Conservation (phyloP, 2,888 invertebrate genomes). For the Ommatoiulus sabulosus region DNA sequence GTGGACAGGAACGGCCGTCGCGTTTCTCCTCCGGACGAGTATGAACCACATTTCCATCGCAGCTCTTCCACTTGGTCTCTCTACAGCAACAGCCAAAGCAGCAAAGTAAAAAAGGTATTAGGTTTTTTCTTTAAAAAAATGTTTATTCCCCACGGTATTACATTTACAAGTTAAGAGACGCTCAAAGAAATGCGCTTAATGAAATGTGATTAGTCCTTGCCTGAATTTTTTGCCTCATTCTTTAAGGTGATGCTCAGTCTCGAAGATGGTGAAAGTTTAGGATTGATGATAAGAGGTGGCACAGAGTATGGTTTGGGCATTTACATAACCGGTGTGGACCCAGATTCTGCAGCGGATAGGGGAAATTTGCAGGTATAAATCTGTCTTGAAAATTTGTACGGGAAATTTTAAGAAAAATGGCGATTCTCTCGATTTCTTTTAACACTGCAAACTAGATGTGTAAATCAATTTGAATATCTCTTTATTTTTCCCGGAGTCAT, state of each 20-base stretch:
- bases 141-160: no score
- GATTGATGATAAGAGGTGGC: conserved; percentile 94
- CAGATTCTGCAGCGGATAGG: conserved; percentile 91
- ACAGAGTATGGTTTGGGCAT: conserved; percentile 95
- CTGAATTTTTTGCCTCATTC: conserved; percentile 64
- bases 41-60: conserved; percentile 70
- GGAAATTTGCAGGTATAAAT: conserved; percentile 83
- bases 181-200: no score
- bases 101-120: conserved; percentile 53
- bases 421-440: no score
- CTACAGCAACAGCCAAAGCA: conserved; percentile 33
- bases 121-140: no score
- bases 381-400: conserved; percentile 7
- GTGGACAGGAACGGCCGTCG: conserved; percentile 92
- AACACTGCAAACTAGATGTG: no score
- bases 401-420: no score
- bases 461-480: no score
- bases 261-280: conserved; percentile 77
- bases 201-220: not conserved
- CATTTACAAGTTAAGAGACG: no score
- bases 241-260: conserved; percentile 67
- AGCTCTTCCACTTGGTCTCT: conserved; percentile 56
- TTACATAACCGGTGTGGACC: conserved; percentile 95
- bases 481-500: no score
- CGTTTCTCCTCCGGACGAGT: conserved; percentile 84